Conservation (phyloP, 1,140 invertebrate genomes). For the Zaprionus kolodkinae region DNA sequence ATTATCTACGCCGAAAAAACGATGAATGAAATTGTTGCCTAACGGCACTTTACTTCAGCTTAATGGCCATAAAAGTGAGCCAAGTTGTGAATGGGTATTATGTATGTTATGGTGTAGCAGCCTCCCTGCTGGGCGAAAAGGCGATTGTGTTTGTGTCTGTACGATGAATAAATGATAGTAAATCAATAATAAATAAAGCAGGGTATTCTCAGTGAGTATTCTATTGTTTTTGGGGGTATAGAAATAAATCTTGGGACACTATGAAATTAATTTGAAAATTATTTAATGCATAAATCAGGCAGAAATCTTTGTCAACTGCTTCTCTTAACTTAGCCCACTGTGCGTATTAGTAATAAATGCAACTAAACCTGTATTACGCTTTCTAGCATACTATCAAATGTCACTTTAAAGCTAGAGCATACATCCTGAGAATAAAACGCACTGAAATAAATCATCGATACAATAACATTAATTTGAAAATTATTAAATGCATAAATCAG, state of each 20-base stretch:
- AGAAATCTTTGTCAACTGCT: no score
- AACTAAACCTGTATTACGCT: no score
- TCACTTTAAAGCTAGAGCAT: no score
- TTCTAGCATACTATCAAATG: no score
- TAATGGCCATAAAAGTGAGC: constrained; percentile 22
- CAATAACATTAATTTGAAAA: background rate
- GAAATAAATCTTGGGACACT: no score
- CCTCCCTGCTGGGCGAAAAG: background rate
- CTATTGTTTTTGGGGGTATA: background rate
- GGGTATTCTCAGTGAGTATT: background rate
- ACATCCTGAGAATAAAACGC: no score
- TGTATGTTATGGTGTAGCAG: background rate
- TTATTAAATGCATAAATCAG: background rate
- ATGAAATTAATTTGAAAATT: background rate
- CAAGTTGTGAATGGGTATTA: constrained; percentile 2
- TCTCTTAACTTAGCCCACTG: background rate
- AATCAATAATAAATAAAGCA: constrained; percentile 33
- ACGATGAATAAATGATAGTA: constrained; percentile 34
- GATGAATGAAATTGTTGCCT: constrained; percentile 42
- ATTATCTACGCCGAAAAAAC: constrained; percentile 39
- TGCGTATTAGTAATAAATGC: constrained; percentile 14
- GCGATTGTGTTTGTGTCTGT: background rate
- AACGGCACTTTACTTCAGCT: constrained; percentile 19
- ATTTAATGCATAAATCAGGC: background rate
- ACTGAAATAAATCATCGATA: background rate